Conservation (phyloP, 2,797 vertebrate species). For the Eulemur albifrons region DNA sequence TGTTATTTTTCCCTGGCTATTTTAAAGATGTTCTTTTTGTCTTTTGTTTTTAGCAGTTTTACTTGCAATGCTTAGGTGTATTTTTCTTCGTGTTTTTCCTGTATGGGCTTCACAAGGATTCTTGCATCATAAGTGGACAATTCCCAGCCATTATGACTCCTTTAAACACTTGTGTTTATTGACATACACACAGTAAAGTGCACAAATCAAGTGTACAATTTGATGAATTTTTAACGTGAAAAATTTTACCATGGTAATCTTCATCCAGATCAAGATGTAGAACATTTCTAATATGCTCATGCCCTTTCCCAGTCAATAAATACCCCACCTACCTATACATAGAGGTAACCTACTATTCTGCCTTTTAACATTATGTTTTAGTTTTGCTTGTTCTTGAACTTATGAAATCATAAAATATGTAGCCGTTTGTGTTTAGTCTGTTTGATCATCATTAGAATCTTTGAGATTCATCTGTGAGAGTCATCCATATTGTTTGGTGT, state of each 20-base stretch:
- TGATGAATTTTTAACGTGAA: not conserved
- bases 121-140: not conserved
- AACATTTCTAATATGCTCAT: not conserved
- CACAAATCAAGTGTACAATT: not conserved
- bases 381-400: not conserved
- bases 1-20: not conserved
- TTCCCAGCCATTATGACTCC: not conserved
- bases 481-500: not conserved
- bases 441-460: not conserved
- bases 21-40: not conserved
- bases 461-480: not conserved
- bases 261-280: not conserved
- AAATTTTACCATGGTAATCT: not conserved
- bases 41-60: not conserved
- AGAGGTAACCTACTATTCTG: not conserved
- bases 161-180: not conserved
- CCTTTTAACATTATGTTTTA: not conserved
- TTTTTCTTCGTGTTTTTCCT: not conserved
- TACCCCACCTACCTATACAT: not conserved
- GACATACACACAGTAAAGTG: not conserved
- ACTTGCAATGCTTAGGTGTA: not conserved
- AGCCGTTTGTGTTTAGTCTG: not conserved
- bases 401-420: not conserved
- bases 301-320: not conserved
- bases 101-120: not conserved